Percentiles rank a stretch among this genome's conserved stretches.
Evolutionary conservation across 2,113 vertebrate species (phyloP).

Genomic region (Turdus rufiventris): DNA sequence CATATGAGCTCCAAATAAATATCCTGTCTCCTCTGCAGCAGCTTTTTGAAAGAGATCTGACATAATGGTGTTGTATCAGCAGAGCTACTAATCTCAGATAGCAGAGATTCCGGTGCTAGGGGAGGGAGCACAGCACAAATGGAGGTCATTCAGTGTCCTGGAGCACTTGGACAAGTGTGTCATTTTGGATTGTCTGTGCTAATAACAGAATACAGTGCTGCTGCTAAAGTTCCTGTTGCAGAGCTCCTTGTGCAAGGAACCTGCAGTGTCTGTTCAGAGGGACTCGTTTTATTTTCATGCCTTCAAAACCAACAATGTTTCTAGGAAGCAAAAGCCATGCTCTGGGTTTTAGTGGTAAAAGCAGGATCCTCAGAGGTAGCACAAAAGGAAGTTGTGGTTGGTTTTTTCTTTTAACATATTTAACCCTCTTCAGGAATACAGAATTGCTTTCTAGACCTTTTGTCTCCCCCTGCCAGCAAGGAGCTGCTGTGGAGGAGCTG

Average conservation of each 20-base stretch:
- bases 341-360: background rate
- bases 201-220: background rate
- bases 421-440: background rate
- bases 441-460: background rate
- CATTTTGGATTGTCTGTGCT: background rate
- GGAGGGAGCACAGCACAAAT: background rate
- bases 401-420: background rate
- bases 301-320: background rate
- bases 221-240: background rate
- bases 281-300: background rate
- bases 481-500: background rate
- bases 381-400: background rate
- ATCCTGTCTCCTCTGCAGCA: background rate
- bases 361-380: background rate
- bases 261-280: background rate
- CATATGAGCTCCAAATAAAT: background rate
- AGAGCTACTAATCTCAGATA: background rate
- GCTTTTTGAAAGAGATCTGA: slow-evolving; percentile 13
- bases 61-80: background rate
- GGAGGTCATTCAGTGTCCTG: background rate
- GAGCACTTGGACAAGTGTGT: background rate
- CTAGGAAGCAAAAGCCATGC: background rate
- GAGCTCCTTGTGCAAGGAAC: background rate
- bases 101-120: background rate
- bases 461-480: background rate